A percentile compares a stretch with the other conserved stretches of the same genome.
Conservation (phyloP, 1,140 invertebrate genomes). For the Pentalonia nigronervosa region DNA sequence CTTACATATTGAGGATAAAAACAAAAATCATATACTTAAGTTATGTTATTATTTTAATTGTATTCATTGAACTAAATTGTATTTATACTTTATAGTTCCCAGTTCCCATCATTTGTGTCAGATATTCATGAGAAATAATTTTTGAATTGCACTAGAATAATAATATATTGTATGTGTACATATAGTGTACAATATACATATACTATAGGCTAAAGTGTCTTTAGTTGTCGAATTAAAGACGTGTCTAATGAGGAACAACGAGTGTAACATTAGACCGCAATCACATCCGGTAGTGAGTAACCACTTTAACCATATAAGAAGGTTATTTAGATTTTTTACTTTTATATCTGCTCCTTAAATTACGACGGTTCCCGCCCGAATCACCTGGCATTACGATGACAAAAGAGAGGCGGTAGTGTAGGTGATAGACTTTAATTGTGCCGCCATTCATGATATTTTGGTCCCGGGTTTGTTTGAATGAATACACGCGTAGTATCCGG, state of each 20-base stretch:
- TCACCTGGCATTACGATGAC: slow-evolving; percentile 37
- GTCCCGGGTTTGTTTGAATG: background rate
- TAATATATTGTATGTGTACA: background rate
- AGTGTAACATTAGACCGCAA: background rate
- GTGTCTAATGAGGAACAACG: background rate
- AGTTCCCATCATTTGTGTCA: background rate
- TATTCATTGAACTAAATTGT: background rate
- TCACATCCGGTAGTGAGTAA: slow-evolving; percentile 42
- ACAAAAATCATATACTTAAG: background rate
- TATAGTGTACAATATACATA: background rate
- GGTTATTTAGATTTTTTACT: slow-evolving; percentile 16
- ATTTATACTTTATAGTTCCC: background rate
- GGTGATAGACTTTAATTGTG: slow-evolving; percentile 40
- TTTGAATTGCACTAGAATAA: background rate
- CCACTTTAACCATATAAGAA: slow-evolving; percentile 2
- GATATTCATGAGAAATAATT: background rate
- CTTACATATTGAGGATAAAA: background rate
- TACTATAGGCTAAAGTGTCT: background rate
- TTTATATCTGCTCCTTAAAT: background rate
- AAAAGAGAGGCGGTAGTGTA: background rate
- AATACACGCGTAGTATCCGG: slow-evolving; percentile 27
- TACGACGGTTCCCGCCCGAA: background rate
- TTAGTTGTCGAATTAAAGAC: background rate
- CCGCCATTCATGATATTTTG: background rate
- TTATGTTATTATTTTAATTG: background rate